Evolutionary conservation across 2,113 vertebrate genomes (phyloP).

Genomic region (Kobus ellipsiprymnus): DNA sequence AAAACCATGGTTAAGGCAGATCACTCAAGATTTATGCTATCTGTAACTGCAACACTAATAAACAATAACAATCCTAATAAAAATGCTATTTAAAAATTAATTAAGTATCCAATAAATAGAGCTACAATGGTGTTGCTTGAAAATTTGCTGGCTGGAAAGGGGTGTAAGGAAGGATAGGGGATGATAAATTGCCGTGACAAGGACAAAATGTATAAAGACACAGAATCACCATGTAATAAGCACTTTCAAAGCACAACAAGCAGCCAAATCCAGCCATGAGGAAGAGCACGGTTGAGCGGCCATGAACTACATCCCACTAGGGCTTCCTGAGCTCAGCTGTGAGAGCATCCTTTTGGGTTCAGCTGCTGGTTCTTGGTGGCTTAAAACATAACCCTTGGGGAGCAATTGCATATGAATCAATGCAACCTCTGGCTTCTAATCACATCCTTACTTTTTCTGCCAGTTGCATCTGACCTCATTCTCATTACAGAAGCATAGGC

Average conservation of each 20-base stretch:
- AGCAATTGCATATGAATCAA: background rate
- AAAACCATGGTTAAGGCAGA: constrained; percentile 5
- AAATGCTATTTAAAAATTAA: constrained; percentile 51
- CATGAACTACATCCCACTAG: rapidly evolving
- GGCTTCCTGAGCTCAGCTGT: background rate
- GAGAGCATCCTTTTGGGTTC: background rate
- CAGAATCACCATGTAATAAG: background rate
- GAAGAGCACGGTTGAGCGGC: background rate
- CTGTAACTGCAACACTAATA: background rate
- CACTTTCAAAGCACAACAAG: background rate
- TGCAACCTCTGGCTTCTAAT: background rate
- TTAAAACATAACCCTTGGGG: background rate
- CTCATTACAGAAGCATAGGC: background rate
- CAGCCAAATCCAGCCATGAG: background rate
- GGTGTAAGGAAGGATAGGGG: background rate
- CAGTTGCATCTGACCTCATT: background rate
- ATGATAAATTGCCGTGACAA: background rate
- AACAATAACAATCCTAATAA: constrained; percentile 46
- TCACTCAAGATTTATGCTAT: constrained; percentile 40
- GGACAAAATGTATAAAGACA: background rate
- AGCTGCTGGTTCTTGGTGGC: background rate
- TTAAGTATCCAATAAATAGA: constrained; percentile 21
- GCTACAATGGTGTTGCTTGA: background rate
- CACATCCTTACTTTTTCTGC: background rate
- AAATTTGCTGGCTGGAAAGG: background rate